Evolutionary conservation across 2,113 vertebrate genomes (phyloP), one percentile per base, ranked within the genome.

Genomic region (Todiramphus chloris): DNA sequence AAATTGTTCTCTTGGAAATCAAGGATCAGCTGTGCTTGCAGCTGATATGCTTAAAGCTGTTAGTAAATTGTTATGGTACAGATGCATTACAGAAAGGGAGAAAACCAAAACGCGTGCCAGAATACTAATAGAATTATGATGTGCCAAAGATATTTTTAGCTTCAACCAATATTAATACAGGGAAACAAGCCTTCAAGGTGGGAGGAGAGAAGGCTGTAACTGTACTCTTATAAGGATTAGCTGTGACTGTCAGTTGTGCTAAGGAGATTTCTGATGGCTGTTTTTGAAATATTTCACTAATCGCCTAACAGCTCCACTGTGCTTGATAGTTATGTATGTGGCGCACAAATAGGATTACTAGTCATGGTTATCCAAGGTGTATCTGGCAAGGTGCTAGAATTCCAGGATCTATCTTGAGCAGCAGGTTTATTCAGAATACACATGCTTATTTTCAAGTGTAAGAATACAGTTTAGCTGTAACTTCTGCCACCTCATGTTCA

Each of bases 1-100:
- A 39, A 94, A 89, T 93, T 94, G 87, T 94, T 93, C 76, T 93
- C 58, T 83, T 90, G n/a, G 82, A 96, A 92, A 92, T 86, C 33
- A 79, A 78, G 82, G 46, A 90, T 96, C 89, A 96, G 83, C 93
- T 94, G 90, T 95, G 77, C 68, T 88, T 95, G 94, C 81, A 94
- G 82, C 87, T 94, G 84, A 95, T 96, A 93, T 20, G 51, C 75
- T 86, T 80, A 62, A 75, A 91, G 68, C 90, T 91, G 68, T 80
- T 90, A 83, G 86, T 87, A 69, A 93, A 87, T 94, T 95, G 77
- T 91, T 80, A 43, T 9, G 89, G 68, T 89, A 81, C 91, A 87
- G 94, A 91, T 89, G 67, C 48, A 68, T 63, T 56, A 51, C 72
- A 64, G 63, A 91, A 59, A 94, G 51, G 27, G 50, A 72, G 83